Evolutionary conservation across 2,888 invertebrate genomes (phyloP), one percentile per base, ranked within the genome.

Genomic region (Caradrina clavipalpis): DNA sequence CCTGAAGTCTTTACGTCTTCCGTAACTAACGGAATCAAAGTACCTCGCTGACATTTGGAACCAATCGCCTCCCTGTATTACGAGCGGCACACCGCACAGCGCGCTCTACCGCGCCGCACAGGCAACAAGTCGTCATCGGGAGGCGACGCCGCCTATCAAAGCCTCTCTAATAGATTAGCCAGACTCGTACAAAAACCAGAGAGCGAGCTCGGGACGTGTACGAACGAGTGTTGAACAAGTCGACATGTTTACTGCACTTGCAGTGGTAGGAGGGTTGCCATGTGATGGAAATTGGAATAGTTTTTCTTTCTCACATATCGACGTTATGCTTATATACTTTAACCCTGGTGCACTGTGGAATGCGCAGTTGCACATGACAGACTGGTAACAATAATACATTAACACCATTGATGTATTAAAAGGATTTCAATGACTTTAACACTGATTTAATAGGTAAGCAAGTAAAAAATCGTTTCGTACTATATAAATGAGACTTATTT

Each of bases 131-230:
- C 15, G 50, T 50, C 56, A 72, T 7, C 3, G 56, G 2, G 45
- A 7, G 35, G 21, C 4, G 13, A 13, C 15, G 42, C 11, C 42
- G 45, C 17, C 22, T 17, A 45, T 55, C 53, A 35, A 17, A 50
- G 45, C 45, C 21, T 19, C 21, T 26, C 22, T 56, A 63, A 78
- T 58, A 59, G 64, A 74, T 73, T 78, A 74, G 62, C 50, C 54
- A 21, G 22, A 15, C 8, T n/a, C n/a, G n/a, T 7, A 22, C 50
- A 58, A 58, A 78, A 53, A 75, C 22, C 11, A 8, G 35, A 7
- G 11, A 22, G 49, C 31, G 42, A 19, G n/a, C 54, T 53, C 26
- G 15, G 39, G 21, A 47, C 22, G 21, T 31, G 45, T 50, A 22
- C 19, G 13, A 53, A 62, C 61, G 51, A 71, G 35, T 26, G 22